Conservation (phyloP, 2,113 vertebrate genomes). For the Brachypteracias leptosomus region DNA sequence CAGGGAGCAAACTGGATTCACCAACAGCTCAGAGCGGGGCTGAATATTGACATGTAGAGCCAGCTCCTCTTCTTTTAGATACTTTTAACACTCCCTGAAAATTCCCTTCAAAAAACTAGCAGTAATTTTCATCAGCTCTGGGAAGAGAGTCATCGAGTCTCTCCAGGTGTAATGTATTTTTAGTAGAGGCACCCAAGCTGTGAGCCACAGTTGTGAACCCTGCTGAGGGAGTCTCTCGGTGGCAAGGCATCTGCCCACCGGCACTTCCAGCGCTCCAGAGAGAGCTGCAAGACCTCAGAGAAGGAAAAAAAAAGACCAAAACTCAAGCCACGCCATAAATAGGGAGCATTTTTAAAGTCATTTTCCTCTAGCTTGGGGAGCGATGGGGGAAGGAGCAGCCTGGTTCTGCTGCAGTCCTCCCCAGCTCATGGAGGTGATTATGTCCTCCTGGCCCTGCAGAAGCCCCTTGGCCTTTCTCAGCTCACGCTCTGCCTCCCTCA, state of each 20-base stretch:
- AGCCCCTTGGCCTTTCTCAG: background rate
- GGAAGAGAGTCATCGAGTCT: slow-evolving; percentile 57
- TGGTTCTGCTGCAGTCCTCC: background rate
- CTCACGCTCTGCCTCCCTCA: background rate
- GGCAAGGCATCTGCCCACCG: slow-evolving; percentile 42
- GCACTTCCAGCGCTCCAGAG: slow-evolving; percentile 24
- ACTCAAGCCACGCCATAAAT: slow-evolving; percentile 39
- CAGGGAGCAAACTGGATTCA: slow-evolving; percentile 50
- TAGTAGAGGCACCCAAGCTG: slow-evolving; percentile 54
- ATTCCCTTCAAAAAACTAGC: slow-evolving; percentile 58
- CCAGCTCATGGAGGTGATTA: background rate
- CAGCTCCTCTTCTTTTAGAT: slow-evolving; percentile 33
- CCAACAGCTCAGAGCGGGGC: slow-evolving; percentile 20
- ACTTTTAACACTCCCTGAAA: slow-evolving; percentile 58
- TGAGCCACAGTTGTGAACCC: slow-evolving; percentile 48
- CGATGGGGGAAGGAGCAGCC: background rate
- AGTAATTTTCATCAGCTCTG: slow-evolving; percentile 60
- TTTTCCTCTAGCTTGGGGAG: background rate
- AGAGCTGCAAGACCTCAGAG: slow-evolving; percentile 61
- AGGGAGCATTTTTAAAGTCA: background rate
- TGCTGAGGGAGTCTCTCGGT: slow-evolving; percentile 43
- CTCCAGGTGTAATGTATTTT: slow-evolving; percentile 66
- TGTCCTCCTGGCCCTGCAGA: background rate
- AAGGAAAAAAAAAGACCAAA: background rate
- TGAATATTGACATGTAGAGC: slow-evolving; percentile 22